Conservation (phyloP, 2,113 vertebrate genomes). For the Trochalopteron elliotii region DNA sequence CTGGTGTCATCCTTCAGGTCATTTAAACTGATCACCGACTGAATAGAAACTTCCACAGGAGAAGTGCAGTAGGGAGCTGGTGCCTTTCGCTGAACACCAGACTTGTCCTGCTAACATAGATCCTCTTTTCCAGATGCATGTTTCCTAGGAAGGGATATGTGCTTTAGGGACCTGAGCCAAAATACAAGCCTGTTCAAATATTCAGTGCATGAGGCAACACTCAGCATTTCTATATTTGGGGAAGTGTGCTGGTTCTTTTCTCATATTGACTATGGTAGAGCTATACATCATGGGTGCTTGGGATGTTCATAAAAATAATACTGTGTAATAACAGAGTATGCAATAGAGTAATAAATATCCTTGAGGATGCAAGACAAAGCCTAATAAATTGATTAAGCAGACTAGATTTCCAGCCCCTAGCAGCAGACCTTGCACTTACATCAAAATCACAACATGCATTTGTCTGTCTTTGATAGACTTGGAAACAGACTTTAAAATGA, state of each 20-base stretch:
- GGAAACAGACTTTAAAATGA: neutral
- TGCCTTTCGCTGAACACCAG: neutral
- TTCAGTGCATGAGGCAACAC: neutral
- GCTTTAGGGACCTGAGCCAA: slow-evolving; percentile 23
- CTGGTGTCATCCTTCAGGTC: neutral
- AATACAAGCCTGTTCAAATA: neutral
- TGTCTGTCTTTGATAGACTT: neutral
- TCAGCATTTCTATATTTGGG: slow-evolving; percentile 36
- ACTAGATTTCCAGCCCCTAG: neutral
- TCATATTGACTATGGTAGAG: neutral
- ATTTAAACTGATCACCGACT: neutral
- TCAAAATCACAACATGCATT: neutral
- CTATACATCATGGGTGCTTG: neutral
- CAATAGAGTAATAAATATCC: slow-evolving; percentile 1
- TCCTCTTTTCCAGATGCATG: neutral
- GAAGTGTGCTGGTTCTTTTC: neutral
- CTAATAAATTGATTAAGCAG: neutral
- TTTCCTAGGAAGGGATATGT: neutral
- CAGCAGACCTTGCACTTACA: neutral
- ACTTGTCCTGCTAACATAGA: neutral
- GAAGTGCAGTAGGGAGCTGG: neutral
- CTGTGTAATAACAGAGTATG: neutral
- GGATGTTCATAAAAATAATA: neutral
- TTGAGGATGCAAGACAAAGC: neutral
- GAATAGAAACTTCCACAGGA: neutral